A percentile compares a stretch with the other conserved stretches of the same genome.
Conservation (phyloP, 2,888 invertebrate genomes). For the Monochamus alternatus region DNA sequence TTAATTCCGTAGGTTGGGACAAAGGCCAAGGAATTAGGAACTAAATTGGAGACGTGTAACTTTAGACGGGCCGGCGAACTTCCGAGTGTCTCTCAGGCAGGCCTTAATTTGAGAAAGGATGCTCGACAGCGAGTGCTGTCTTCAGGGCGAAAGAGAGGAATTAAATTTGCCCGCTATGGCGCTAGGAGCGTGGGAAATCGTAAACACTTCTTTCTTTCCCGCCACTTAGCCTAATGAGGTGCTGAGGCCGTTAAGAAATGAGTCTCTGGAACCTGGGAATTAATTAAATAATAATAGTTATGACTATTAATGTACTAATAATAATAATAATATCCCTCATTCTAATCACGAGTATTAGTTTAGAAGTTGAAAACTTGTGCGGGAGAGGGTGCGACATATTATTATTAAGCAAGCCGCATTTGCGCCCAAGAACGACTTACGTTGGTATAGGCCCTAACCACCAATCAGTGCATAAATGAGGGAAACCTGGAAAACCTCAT, state of each 20-base stretch:
- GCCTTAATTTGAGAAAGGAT: slow-evolving; percentile 26
- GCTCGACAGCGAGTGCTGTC: slow-evolving; percentile 17
- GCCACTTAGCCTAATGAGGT: background rate
- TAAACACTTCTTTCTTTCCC: background rate
- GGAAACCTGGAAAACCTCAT: too few relatives aligned
- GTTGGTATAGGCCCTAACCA: too few relatives aligned
- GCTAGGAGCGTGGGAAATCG: background rate
- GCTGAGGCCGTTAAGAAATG: background rate
- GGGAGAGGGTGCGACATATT: too few relatives aligned
- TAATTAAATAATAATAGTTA: too few relatives aligned
- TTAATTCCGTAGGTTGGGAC: slow-evolving; percentile 22
- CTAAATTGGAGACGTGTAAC: slow-evolving; percentile 40
- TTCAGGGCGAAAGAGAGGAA: background rate
- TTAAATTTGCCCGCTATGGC: background rate
- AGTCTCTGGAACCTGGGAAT: background rate
- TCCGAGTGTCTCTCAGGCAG: slow-evolving; percentile 30
- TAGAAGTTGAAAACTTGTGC: too few relatives aligned
- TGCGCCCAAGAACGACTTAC: too few relatives aligned
- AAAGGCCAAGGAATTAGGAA: slow-evolving; percentile 30
- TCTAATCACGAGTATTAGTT: too few relatives aligned
- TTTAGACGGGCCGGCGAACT: slow-evolving; percentile 34
- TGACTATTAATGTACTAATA: too few relatives aligned
- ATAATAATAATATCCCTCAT: too few relatives aligned
- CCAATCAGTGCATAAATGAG: too few relatives aligned
- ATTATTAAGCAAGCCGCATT: too few relatives aligned